These are phyloP conservation scores for Latheticus oryzae DNA, from an alignment of 2,888 invertebrate genomes.

Conservation along the genomic window DNA sequence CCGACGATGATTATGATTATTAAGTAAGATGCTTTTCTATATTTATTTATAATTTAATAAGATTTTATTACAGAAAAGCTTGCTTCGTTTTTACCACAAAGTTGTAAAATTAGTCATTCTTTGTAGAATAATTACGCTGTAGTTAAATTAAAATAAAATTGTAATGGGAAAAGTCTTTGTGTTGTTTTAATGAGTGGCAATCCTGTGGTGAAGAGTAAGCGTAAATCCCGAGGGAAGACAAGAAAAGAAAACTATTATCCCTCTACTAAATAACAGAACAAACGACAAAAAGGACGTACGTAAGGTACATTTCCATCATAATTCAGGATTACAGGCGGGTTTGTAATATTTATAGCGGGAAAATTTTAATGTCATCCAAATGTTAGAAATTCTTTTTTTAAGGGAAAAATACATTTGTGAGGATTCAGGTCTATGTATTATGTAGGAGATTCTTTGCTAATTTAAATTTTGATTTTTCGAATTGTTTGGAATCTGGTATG, in stretches of 20 bases:
- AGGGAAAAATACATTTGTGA: slow-evolving; percentile 29
- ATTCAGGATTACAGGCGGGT: slow-evolving; percentile 61
- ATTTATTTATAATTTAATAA: slow-evolving; percentile 11
- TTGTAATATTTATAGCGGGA: slow-evolving; percentile 61
- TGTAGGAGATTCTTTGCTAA: slow-evolving; percentile 17
- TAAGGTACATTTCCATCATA: slow-evolving; percentile 55
- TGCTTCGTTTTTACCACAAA: slow-evolving; percentile 4
- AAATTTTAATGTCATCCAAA: slow-evolving; percentile 62
- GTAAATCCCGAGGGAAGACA: slow-evolving; percentile 26
- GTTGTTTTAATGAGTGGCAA: slow-evolving; percentile 28
- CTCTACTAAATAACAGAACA: slow-evolving; percentile 38
- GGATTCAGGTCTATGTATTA: slow-evolving; percentile 28
- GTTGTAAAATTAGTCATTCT: neutral
- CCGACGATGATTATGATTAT: slow-evolving; percentile 30
- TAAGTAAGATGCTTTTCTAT: slow-evolving; percentile 22
- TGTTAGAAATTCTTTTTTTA: slow-evolving; percentile 48
- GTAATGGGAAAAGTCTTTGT: slow-evolving; percentile 15
- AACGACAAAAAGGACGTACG: slow-evolving; percentile 31
- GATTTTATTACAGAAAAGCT: slow-evolving; percentile 12
- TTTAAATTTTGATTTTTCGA: slow-evolving; percentile 35
- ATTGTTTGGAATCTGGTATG: slow-evolving; percentile 32
- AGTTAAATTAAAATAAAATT: slow-evolving; percentile 24
- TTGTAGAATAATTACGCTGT: slow-evolving; percentile 10
- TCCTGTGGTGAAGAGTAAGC: slow-evolving; percentile 22
- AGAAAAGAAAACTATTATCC: slow-evolving; percentile 39